Evolutionary conservation across 2,888 invertebrate species (phyloP), one percentile per base, ranked within the genome.

Genomic region (Mimumesa dahlbomi): DNA sequence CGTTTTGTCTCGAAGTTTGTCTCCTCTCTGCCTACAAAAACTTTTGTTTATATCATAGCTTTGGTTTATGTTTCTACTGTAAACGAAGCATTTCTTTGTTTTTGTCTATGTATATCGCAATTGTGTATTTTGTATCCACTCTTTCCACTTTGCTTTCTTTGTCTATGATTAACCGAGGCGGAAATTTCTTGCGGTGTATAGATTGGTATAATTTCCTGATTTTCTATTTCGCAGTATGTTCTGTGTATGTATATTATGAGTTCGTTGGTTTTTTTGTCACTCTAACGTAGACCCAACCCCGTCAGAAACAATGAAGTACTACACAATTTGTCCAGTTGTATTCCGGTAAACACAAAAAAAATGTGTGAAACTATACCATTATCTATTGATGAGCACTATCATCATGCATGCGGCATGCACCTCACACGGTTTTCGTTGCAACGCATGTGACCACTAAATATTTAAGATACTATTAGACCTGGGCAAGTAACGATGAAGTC

Each of bases 401-500:
- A 43, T 52, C 3, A 70, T 43, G 82, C 81, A 77, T 82, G 82
- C 13, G 56, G 73, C 76, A 81, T 79, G 79, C 38, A n/a, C 40
- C 34, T 54, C 34, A 49, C 43, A 53, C 25, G 14, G 53, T 36
- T 29, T 62, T 53, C 43, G 45, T 45, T 64, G 65, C 7, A 54
- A 58, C 16, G 68, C 69, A 67, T 77, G 71, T 7, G 34, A 45
- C 53, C 11, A 36, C 18, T 34, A 42, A 61, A 58, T 54, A 7
- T 16, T 53, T 50, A 45, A 58, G 34, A 45, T 18, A 19, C 50
- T 48, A 38, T 43, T 52, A 58, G 65, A 56, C 42, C 69, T 73
- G 69, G 59, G 59, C 43, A 77, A 71, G 61, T 59, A 58, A 62
- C 42, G 65, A 66, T 45, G 18, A 36, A 40, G 16, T 45, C 29